Percentiles rank a stretch among this genome's conserved stretches.
Evolutionary conservation across 30 jellyfish, hydroid and myxozoan genomes (phyloP).

Genomic region (Cassiopea andromeda): DNA sequence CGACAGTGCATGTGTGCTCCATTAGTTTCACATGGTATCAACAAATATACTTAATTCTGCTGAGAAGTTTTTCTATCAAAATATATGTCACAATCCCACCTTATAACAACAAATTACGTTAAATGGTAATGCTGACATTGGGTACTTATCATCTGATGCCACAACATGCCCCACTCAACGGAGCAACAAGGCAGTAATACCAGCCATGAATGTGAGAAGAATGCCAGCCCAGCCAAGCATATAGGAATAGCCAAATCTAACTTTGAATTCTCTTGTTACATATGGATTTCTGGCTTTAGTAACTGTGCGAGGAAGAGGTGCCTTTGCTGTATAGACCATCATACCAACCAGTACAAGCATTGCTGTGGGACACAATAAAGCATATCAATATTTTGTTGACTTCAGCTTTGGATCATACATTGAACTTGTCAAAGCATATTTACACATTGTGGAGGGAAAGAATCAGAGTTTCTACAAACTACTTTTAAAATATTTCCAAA

Average conservation of each 20-base stretch:
- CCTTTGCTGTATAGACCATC: constrained; percentile 86
- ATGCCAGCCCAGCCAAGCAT: constrained; percentile 80
- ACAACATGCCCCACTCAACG: constrained; percentile 15
- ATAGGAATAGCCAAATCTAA: constrained; percentile 77
- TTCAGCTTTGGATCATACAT: too few relatives aligned
- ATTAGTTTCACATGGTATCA: too few relatives aligned
- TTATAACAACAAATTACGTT: not conserved
- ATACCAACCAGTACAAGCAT: constrained; percentile 66
- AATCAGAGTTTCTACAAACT: too few relatives aligned
- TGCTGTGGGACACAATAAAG: constrained; percentile 20
- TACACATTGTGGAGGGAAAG: too few relatives aligned
- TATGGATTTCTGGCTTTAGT: constrained; percentile 68
- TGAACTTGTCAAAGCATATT: too few relatives aligned
- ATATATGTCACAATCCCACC: not conserved
- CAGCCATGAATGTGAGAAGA: constrained; percentile 69
- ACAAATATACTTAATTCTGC: too few relatives aligned
- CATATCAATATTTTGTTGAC: not conserved
- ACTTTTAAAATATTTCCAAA: too few relatives aligned
- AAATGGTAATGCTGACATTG: not conserved
- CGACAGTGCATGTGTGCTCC: too few relatives aligned
- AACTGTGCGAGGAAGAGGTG: constrained; percentile 75
- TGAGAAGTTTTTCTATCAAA: too few relatives aligned
- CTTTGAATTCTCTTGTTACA: constrained; percentile 68
- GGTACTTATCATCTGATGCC: not conserved
- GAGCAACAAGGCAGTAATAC: constrained; percentile 57